A percentile compares a stretch with the other conserved stretches of the same genome.
Conservation (phyloP, 2,888 invertebrate species). For the Tubulanus polymorphus region DNA sequence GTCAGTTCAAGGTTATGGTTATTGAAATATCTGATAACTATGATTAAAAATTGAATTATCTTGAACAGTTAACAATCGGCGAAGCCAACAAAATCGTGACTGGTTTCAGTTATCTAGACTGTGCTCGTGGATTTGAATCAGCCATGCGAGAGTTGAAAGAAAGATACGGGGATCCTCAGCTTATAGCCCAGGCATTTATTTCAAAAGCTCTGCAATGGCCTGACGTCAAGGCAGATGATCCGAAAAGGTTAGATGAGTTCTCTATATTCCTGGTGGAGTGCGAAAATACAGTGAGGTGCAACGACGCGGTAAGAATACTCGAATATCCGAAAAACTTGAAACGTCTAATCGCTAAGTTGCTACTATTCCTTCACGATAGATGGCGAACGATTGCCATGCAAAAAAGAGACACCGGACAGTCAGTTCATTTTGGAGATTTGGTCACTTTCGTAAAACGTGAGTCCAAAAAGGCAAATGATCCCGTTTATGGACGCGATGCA, state of each 20-base stretch:
- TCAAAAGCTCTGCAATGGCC: slow-evolving; percentile 3
- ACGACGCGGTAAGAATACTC: neutral
- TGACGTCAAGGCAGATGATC: neutral
- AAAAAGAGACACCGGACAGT: neutral
- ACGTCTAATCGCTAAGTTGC: neutral
- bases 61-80: slow-evolving; percentile 13
- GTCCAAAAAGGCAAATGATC: slow-evolving; percentile 9
- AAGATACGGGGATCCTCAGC: slow-evolving; percentile 4
- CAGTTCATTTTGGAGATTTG: neutral
- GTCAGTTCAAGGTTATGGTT: neutral
- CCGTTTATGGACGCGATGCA: slow-evolving; percentile 10
- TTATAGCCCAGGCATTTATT: neutral
- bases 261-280: slow-evolving; percentile 1
- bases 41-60: slow-evolving; percentile 7
- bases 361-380: neutral
- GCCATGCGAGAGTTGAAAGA: slow-evolving; percentile 4
- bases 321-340: slow-evolving; percentile 5
- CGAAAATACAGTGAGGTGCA: neutral
- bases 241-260: neutral
- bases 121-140: neutral
- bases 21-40: neutral
- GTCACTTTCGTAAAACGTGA: neutral
- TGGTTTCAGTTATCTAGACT: neutral
- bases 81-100: slow-evolving; percentile 12
- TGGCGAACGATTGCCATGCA: neutral